A percentile compares a stretch with the other conserved stretches of the same genome.
Evolutionary conservation across 2,797 vertebrate species (phyloP).

Genomic region (Falco peregrinus): DNA sequence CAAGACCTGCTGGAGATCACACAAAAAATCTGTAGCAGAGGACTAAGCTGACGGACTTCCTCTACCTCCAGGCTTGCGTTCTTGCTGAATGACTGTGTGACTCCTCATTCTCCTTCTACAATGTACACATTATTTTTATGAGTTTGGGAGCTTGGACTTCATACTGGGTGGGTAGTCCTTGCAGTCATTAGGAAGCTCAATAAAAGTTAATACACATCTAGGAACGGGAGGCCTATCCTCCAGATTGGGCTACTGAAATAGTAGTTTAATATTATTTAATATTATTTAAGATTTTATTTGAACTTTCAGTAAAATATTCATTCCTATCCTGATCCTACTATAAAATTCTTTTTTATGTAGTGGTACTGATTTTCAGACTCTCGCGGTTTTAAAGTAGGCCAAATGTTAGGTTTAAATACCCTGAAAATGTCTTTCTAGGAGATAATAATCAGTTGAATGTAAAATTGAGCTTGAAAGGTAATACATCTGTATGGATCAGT

Average conservation of each 20-base stretch:
- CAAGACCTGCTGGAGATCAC: background rate
- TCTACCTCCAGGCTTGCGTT: background rate
- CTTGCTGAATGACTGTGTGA: background rate
- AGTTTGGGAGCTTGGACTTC: background rate
- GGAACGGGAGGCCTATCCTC: background rate
- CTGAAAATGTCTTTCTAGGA: slow-evolving; percentile 23
- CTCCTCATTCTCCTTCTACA: background rate
- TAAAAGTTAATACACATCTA: background rate
- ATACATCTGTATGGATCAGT: background rate
- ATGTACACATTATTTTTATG: background rate
- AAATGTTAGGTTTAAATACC: slow-evolving; percentile 15
- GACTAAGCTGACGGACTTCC: background rate
- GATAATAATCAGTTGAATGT: slow-evolving; percentile 23
- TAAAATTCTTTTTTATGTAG: slow-evolving; percentile 50
- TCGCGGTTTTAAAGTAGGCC: slow-evolving; percentile 9
- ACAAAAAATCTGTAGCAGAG: background rate
- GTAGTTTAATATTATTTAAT: background rate
- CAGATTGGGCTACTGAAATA: background rate
- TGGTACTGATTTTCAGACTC: background rate
- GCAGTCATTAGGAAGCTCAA: background rate
- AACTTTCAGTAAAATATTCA: slow-evolving; percentile 52
- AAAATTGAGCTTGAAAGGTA: slow-evolving; percentile 41
- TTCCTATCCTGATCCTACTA: background rate
- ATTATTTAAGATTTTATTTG: slow-evolving; percentile 35
- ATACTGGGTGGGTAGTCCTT: background rate